These are phyloP conservation scores for Sesia bembeciformis DNA, from an alignment of 2,888 invertebrate species.

Conservation along the genomic window DNA sequence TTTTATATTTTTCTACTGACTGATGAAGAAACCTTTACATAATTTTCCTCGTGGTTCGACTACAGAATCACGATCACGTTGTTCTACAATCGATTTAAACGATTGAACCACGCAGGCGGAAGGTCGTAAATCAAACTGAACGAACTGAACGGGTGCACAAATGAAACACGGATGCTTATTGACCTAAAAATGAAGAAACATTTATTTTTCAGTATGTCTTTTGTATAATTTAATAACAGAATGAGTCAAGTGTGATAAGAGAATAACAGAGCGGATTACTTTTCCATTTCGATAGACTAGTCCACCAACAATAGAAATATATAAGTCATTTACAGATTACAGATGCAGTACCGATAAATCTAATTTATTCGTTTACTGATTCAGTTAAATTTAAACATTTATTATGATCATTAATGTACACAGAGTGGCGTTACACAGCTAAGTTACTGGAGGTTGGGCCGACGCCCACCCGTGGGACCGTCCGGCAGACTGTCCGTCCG, in stretches of 20 bases:
- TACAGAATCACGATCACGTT: too few relatives aligned
- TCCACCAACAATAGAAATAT: conserved; percentile 71
- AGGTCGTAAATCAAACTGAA: too few relatives aligned
- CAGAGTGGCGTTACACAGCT: conserved; percentile 19
- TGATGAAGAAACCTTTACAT: too few relatives aligned
- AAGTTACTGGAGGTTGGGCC: neutral
- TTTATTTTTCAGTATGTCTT: conserved; percentile 80
- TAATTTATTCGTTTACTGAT: conserved; percentile 70
- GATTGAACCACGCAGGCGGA: too few relatives aligned
- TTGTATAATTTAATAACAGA: conserved; percentile 77
- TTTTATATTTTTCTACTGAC: too few relatives aligned
- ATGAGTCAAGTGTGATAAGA: conserved; percentile 68
- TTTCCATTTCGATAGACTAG: conserved; percentile 61
- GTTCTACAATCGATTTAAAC: too few relatives aligned
- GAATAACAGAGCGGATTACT: conserved; percentile 66
- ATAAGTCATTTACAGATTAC: conserved; percentile 69
- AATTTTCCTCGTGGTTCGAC: too few relatives aligned
- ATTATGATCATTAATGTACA: conserved; percentile 51
- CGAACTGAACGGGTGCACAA: conserved; percentile 16
- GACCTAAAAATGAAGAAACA: conserved; percentile 84
- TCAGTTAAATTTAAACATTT: conserved; percentile 62
- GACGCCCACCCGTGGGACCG: conserved; percentile 10
- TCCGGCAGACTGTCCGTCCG: conserved; percentile 11
- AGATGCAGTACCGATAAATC: conserved; percentile 68
- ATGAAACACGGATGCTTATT: conserved; percentile 75